Conservation (phyloP, 2,888 invertebrate genomes). For the Hydrotaea diabolus region DNA sequence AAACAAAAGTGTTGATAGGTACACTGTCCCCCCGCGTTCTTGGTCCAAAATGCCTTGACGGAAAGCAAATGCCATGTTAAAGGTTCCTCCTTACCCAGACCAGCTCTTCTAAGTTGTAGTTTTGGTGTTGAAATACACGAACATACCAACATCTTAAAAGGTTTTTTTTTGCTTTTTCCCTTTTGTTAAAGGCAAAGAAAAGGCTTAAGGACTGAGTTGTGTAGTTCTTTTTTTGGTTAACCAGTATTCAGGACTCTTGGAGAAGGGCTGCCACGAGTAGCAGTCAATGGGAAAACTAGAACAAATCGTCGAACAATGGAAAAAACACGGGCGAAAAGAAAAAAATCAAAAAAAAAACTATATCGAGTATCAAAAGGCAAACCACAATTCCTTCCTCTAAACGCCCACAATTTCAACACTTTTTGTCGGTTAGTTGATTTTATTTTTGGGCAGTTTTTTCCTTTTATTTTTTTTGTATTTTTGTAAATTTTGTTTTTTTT, state of each 20-base stretch:
- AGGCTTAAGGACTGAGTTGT: no score
- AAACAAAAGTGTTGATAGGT: constrained; percentile 38
- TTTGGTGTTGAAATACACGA: constrained; percentile 9
- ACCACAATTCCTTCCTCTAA: constrained; percentile 33
- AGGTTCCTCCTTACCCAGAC: no score
- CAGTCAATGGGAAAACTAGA: neutral
- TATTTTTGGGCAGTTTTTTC: neutral
- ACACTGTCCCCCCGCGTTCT: no score
- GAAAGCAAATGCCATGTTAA: no score
- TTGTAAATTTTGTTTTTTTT: neutral
- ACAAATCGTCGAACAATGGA: neutral
- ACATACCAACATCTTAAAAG: constrained; percentile 16
- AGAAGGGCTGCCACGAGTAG: neutral
- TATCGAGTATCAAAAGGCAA: neutral
- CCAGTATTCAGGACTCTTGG: neutral
- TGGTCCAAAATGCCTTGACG: no score
- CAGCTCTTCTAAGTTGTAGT: no score
- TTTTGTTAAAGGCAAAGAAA: no score
- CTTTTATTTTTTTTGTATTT: no score
- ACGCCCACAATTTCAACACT: constrained; percentile 51
- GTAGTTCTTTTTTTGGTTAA: neutral
- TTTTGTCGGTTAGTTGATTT: constrained; percentile 24
- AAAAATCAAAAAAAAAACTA: neutral
- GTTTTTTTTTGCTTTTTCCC: neutral
- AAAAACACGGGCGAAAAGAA: neutral